Evolutionary conservation across 2,797 vertebrate species (phyloP).

Genomic region (Sebastolobus alascanus): DNA sequence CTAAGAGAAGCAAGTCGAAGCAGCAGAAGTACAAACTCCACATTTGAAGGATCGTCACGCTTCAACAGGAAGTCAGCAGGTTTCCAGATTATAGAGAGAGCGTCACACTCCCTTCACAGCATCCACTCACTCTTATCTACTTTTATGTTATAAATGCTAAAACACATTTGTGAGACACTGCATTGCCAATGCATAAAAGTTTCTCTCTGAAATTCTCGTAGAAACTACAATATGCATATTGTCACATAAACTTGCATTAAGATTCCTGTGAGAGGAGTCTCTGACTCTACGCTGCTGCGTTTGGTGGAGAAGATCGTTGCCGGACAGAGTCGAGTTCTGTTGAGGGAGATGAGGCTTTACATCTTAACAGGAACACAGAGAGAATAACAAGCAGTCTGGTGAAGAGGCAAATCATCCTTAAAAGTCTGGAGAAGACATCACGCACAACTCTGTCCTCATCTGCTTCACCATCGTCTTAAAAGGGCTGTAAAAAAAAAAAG

Average conservation of each 20-base stretch:
- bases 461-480: constrained; percentile 31
- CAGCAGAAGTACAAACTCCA: constrained; percentile 61
- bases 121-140: constrained; percentile 36
- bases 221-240: constrained; percentile 29
- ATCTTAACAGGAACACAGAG: constrained; percentile 29
- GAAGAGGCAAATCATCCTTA: constrained; percentile 38
- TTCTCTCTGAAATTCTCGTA: constrained; percentile 17
- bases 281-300: constrained; percentile 5
- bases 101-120: constrained; percentile 58
- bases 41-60: constrained; percentile 63
- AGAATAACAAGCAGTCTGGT: constrained; percentile 55
- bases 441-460: constrained; percentile 24
- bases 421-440: constrained; percentile 33
- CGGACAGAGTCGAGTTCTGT: constrained; percentile 1
- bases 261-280: constrained; percentile 5
- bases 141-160: constrained; percentile 77
- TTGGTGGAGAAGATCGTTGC: constrained; percentile 38
- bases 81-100: constrained; percentile 35
- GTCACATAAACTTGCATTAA: constrained; percentile 29
- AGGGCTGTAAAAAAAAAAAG: constrained; percentile 12
- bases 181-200: constrained; percentile 42
- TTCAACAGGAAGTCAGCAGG: constrained; percentile 48
- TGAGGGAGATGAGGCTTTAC: constrained; percentile 38
- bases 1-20: constrained; percentile 67
- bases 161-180: constrained; percentile 81